A percentile compares a stretch with the other conserved stretches of the same genome.
Conservation (phyloP, 92 coral and sea anemone species). For the Paragorgia papillata region DNA sequence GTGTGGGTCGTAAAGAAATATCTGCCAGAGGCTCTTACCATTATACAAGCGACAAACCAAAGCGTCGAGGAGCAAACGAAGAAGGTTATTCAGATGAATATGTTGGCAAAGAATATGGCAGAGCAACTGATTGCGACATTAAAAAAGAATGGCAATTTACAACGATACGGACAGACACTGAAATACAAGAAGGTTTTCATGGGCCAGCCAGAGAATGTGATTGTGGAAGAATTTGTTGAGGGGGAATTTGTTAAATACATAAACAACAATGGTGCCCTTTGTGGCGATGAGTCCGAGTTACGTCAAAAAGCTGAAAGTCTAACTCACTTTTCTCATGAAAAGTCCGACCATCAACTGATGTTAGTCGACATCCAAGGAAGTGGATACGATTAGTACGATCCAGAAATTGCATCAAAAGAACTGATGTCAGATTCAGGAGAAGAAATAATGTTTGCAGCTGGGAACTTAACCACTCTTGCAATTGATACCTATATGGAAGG, state of each 20-base stretch:
- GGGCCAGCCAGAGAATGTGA: conserved; percentile 43
- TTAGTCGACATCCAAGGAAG: conserved; percentile 15
- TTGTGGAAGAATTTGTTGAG: conserved; percentile 42
- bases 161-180: conserved; percentile 51
- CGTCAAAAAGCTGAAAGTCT: conserved; percentile 19
- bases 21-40: conserved; percentile 51
- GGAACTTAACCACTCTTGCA: conserved; percentile 14
- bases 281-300: conserved; percentile 10
- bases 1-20: conserved; percentile 67
- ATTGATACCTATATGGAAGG: conserved; percentile 14
- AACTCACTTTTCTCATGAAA: conserved; percentile 13
- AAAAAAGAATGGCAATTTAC: conserved; percentile 16
- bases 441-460: conserved; percentile 28
- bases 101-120: conserved; percentile 65
- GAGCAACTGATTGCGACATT: conserved; percentile 51
- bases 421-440: conserved; percentile 19
- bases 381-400: conserved; percentile 1
- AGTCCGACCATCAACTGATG: conserved; percentile 22
- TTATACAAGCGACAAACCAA: conserved; percentile 58
- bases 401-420: conserved; percentile 24
- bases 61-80: conserved; percentile 69
- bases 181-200: conserved; percentile 47
- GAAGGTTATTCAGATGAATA: conserved; percentile 69
- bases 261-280: conserved; percentile 23
- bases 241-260: conserved; percentile 41